phyloP scores from a whole-genome alignment of 2,888 invertebrate genomes.

The Melanostoma mellinum region DNA sequence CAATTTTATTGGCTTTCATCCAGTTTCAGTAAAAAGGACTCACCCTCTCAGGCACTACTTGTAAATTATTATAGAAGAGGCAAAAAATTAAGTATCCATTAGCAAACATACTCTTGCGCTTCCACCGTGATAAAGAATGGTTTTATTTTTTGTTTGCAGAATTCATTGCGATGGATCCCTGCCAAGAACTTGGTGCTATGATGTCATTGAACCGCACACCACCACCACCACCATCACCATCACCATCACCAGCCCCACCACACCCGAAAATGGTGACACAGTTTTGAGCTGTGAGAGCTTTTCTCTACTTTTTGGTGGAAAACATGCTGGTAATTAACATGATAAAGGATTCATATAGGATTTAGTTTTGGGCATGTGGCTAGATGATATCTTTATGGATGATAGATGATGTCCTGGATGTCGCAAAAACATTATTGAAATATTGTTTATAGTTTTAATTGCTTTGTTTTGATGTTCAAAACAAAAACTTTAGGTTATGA shows the following conservation, averaged over 20 bases:
- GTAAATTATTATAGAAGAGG: constrained; percentile 34
- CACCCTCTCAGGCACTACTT: not conserved
- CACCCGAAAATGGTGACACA: constrained; percentile 56
- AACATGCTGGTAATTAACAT: constrained; percentile 66
- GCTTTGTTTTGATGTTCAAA: not conserved
- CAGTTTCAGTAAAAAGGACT: constrained; percentile 31
- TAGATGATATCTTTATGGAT: constrained; percentile 30
- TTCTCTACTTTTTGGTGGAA: constrained; percentile 20
- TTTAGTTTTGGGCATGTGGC: constrained; percentile 15
- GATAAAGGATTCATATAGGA: constrained; percentile 52
- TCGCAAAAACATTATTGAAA: constrained; percentile 41
- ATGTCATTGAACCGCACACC: constrained; percentile 63
- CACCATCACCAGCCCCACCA: not conserved
- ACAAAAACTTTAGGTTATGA: too few relatives aligned
- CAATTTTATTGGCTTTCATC: constrained; percentile 68
- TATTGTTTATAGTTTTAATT: constrained; percentile 34
- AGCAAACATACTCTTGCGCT: constrained; percentile 44
- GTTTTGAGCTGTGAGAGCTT: constrained; percentile 44
- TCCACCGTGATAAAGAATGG: constrained; percentile 28
- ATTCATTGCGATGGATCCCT: constrained; percentile 62
- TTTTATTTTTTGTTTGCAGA: constrained; percentile 5
- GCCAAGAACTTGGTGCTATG: constrained; percentile 57
- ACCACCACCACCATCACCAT: not conserved
- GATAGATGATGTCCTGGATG: constrained; percentile 55
- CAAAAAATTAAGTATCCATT: constrained; percentile 53